Conservation (phyloP, 30 jellyfish, hydroid and myxozoan genomes). For the Cassiopea andromeda region DNA sequence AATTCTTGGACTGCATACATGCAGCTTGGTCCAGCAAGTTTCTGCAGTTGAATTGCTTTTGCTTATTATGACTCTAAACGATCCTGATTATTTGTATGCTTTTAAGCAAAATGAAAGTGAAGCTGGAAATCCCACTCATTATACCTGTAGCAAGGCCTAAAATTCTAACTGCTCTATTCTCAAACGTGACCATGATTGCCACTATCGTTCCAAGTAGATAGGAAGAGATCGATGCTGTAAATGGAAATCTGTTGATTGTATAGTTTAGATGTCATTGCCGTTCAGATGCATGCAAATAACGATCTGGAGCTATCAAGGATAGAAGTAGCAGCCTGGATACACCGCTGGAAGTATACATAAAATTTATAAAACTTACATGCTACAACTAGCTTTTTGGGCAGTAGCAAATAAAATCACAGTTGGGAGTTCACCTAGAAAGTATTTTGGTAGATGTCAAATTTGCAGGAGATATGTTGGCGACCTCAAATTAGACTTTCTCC, state of each 20-base stretch:
- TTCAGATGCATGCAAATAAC: constrained; percentile 49
- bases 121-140: constrained; percentile 25
- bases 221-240: background rate
- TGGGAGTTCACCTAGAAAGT: constrained; percentile 56
- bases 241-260: constrained; percentile 6
- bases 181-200: constrained; percentile 31
- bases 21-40: background rate
- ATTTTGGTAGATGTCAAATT: constrained; percentile 52
- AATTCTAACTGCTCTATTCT: background rate
- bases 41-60: background rate
- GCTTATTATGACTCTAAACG: constrained; percentile 30
- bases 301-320: constrained; percentile 61
- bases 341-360: constrained; percentile 54
- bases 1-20: background rate
- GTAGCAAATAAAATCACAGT: constrained; percentile 19
- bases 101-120: constrained; percentile 29
- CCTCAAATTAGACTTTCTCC: constrained; percentile 12
- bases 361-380: constrained; percentile 31
- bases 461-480: constrained; percentile 62
- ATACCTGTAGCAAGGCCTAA: constrained; percentile 31
- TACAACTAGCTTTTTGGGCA: constrained; percentile 6
- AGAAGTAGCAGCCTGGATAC: constrained; percentile 60
- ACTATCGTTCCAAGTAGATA: constrained; percentile 22
- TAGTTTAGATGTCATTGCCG: background rate
- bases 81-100: constrained; percentile 17